Conservation (phyloP, 2,113 vertebrate species). For the Takifugu flavidus region DNA sequence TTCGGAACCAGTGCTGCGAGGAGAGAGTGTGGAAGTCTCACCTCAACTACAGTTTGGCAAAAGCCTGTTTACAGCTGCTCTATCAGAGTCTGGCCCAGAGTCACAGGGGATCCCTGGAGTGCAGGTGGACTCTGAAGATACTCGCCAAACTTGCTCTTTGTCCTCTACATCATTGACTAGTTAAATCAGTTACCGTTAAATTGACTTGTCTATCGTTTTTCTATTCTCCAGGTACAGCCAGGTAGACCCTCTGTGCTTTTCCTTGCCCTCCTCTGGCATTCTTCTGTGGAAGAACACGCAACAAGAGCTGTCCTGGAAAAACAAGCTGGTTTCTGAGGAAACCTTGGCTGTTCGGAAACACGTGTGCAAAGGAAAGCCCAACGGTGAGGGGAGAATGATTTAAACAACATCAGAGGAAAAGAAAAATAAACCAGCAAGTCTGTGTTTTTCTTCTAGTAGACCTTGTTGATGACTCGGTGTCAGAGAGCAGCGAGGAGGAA, state of each 20-base stretch:
- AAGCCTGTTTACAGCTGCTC: slow-evolving; percentile 76
- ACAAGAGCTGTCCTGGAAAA: slow-evolving; percentile 9
- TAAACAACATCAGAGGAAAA: neutral
- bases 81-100: slow-evolving; percentile 65
- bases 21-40: slow-evolving; percentile 85
- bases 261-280: slow-evolving; percentile 81
- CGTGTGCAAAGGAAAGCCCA: slow-evolving; percentile 6
- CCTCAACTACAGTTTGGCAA: slow-evolving; percentile 80
- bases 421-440: neutral
- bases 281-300: slow-evolving; percentile 65
- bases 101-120: slow-evolving; percentile 28
- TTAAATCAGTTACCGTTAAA: neutral
- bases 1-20: slow-evolving; percentile 73
- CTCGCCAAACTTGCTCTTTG: neutral
- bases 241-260: slow-evolving; percentile 80
- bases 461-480: slow-evolving; percentile 21
- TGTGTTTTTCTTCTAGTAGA: slow-evolving; percentile 8
- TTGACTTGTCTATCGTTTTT: slow-evolving; percentile 1
- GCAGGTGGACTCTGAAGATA: slow-evolving; percentile 48
- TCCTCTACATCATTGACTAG: neutral
- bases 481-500: slow-evolving; percentile 26
- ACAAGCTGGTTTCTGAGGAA: slow-evolving; percentile 17
- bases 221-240: slow-evolving; percentile 76
- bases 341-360: neutral
- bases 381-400: slow-evolving; percentile 21